These are phyloP conservation scores for Heliconius ethilla DNA, from an alignment of 2,888 invertebrate species.

Conservation along the genomic window DNA sequence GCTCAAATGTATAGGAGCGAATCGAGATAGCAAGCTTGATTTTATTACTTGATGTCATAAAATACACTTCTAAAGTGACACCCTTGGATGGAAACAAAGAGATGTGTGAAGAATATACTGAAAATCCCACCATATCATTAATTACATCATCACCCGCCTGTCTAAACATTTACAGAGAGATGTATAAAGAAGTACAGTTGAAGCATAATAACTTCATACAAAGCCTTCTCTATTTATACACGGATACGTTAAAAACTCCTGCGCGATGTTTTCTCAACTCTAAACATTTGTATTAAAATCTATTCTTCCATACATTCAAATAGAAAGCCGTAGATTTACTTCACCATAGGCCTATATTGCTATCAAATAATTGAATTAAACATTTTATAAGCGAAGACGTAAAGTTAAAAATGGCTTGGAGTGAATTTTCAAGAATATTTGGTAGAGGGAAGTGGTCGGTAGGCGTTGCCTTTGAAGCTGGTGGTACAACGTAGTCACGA, in stretches of 20 bases:
- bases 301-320: slow-evolving; percentile 22
- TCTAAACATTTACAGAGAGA: slow-evolving; percentile 58
- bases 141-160: slow-evolving; percentile 69
- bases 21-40: not conserved
- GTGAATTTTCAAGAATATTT: slow-evolving; percentile 35
- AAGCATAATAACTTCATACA: slow-evolving; percentile 52
- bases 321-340: slow-evolving; percentile 23
- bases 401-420: slow-evolving; percentile 52
- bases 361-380: slow-evolving; percentile 26
- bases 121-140: slow-evolving; percentile 57
- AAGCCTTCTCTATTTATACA: slow-evolving; percentile 64
- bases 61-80: slow-evolving; percentile 38
- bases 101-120: slow-evolving; percentile 48
- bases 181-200: slow-evolving; percentile 65
- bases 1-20: not conserved
- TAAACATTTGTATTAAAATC: slow-evolving; percentile 28
- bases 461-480: slow-evolving; percentile 71
- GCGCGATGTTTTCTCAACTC: slow-evolving; percentile 25
- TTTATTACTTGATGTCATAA: not conserved
- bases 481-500: slow-evolving; percentile 63
- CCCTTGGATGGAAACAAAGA: not conserved
- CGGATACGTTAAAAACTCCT: slow-evolving; percentile 62
- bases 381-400: slow-evolving; percentile 40
- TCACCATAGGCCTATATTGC: slow-evolving; percentile 30
- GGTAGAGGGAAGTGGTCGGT: slow-evolving; percentile 62